A percentile compares a stretch with the other conserved stretches of the same genome.
phyloP scores from a whole-genome alignment of 2,888 invertebrate species.

The Agrochola macilenta region DNA sequence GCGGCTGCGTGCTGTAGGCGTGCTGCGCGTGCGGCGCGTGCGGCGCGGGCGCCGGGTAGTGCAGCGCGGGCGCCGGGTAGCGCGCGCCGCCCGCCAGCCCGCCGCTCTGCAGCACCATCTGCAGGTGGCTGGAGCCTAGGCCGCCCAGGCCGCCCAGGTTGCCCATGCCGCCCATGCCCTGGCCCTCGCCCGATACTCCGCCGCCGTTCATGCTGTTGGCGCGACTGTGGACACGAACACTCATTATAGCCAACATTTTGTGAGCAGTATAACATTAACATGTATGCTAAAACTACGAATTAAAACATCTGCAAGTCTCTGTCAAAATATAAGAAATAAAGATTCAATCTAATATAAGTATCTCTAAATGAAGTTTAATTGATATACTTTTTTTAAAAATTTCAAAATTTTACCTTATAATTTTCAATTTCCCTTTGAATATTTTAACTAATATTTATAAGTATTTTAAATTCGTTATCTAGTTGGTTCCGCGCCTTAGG shows the following conservation, averaged over 20 bases:
- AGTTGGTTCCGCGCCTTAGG: too few species aligned
- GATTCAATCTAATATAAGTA: neutral
- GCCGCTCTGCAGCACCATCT: slow-evolving; percentile 87
- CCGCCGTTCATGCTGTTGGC: slow-evolving; percentile 81
- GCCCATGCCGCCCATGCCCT: slow-evolving; percentile 44
- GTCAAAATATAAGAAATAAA: neutral
- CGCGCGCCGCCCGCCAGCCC: slow-evolving; percentile 74
- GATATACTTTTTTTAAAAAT: too few species aligned
- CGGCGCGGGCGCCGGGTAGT: slow-evolving; percentile 56
- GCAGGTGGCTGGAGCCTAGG: slow-evolving; percentile 81
- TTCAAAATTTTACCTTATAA: too few species aligned
- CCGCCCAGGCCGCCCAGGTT: slow-evolving; percentile 25
- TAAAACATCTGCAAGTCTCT: neutral
- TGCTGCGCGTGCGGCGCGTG: slow-evolving; percentile 68
- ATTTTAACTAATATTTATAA: neutral
- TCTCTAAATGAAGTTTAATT: neutral
- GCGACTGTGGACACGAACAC: slow-evolving; percentile 67
- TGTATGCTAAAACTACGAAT: neutral
- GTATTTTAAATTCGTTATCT: neutral
- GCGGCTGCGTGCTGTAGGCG: slow-evolving; percentile 74
- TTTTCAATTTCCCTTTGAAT: neutral
- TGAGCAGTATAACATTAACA: neutral
- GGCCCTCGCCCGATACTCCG: slow-evolving; percentile 51
- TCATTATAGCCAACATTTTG: neutral
- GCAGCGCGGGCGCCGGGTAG: slow-evolving; percentile 75